Evolutionary conservation across 64 coral and sea anemone species (phyloP).

Genomic region (Dendrophyllia cribrosa): DNA sequence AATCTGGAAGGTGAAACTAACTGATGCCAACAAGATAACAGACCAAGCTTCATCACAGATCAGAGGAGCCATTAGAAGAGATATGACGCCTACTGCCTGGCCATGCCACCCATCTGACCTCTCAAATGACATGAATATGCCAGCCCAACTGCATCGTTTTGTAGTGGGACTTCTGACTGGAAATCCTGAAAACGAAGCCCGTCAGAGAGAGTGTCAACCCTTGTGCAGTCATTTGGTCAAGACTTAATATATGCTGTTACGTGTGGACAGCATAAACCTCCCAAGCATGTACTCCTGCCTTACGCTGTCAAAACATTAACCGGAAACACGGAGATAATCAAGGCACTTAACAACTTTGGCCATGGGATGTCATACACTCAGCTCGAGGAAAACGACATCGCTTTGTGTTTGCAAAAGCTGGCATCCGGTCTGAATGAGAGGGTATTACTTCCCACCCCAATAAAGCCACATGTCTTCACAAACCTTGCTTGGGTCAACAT

Average conservation of each 20-base stretch:
- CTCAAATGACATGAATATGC: slow-evolving; percentile 11
- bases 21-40: slow-evolving; percentile 35
- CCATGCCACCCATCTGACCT: slow-evolving; percentile 63
- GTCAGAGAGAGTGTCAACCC: slow-evolving; percentile 50
- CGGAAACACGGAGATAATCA: slow-evolving; percentile 55
- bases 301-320: slow-evolving; percentile 59
- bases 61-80: slow-evolving; percentile 34
- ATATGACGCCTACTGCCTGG: slow-evolving; percentile 57
- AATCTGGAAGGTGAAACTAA: slow-evolving; percentile 27
- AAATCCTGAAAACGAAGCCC: slow-evolving; percentile 31
- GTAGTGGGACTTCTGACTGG: slow-evolving; percentile 54
- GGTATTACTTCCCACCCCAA: slow-evolving; percentile 29
- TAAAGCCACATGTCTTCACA: slow-evolving; percentile 61
- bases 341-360: slow-evolving; percentile 46
- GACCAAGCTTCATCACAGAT: slow-evolving; percentile 69
- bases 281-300: slow-evolving; percentile 67
- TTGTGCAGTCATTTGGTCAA: slow-evolving; percentile 66
- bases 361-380: slow-evolving; percentile 68
- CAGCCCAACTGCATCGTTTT: slow-evolving; percentile 54
- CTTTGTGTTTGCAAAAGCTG: slow-evolving; percentile 56
- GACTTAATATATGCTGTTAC: slow-evolving; percentile 62
- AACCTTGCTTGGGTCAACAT: slow-evolving; percentile 43
- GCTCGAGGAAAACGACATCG: slow-evolving; percentile 53
- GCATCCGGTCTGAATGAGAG: slow-evolving; percentile 21
- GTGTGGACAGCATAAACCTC: slow-evolving; percentile 47